phyloP scores from a whole-genome alignment of 2,888 invertebrate species.

The Cephus rjabovi region DNA sequence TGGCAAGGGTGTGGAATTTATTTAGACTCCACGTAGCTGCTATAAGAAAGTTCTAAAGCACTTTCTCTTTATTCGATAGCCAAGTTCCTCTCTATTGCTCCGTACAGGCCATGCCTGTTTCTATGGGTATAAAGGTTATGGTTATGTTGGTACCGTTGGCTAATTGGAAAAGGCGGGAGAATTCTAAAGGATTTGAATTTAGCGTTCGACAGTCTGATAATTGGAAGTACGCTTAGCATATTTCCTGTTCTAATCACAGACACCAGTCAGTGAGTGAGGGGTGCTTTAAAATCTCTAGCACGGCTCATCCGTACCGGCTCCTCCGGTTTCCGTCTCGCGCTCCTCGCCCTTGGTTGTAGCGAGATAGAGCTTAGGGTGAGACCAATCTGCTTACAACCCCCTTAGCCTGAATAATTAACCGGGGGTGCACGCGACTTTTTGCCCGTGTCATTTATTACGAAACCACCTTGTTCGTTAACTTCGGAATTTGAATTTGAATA shows the following conservation, averaged over 20 bases:
- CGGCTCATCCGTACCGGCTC: slow-evolving; percentile 5
- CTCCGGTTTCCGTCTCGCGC: slow-evolving; percentile 10
- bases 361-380: slow-evolving; percentile 60
- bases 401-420: slow-evolving; percentile 66
- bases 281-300: slow-evolving; percentile 53
- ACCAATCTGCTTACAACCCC: slow-evolving; percentile 66
- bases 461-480: slow-evolving; percentile 61
- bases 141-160: not conserved
- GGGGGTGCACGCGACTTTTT: slow-evolving; percentile 51
- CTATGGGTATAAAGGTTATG: not conserved
- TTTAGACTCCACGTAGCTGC: slow-evolving; percentile 30
- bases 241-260: slow-evolving; percentile 59
- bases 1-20: slow-evolving; percentile 60
- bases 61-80: not conserved
- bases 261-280: slow-evolving; percentile 52
- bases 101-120: not conserved
- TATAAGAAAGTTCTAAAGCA: not conserved
- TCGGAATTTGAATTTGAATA: slow-evolving; percentile 57
- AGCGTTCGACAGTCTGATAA: slow-evolving; percentile 37
- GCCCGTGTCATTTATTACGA: slow-evolving; percentile 59
- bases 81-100: not conserved
- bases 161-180: not conserved
- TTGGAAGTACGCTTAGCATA: slow-evolving; percentile 56
- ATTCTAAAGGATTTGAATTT: not conserved
- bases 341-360: slow-evolving; percentile 44